Conservation (phyloP, 2,888 invertebrate species). For the Drosophila phalerata region DNA sequence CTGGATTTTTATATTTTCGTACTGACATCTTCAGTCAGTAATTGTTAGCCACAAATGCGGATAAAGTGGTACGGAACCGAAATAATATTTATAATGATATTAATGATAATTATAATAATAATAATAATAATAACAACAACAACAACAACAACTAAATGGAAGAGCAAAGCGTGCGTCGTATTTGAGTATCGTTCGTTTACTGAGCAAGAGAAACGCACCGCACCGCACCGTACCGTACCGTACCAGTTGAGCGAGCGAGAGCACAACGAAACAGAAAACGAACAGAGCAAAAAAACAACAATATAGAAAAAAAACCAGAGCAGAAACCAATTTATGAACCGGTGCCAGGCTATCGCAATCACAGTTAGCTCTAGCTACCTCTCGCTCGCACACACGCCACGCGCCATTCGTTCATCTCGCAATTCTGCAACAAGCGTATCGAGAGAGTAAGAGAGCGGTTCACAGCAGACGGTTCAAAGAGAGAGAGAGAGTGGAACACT, state of each 20-base stretch:
- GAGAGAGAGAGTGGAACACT: conserved; percentile 40
- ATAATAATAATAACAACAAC: conserved; percentile 9
- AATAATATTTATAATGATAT: not conserved
- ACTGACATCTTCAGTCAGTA: conserved; percentile 37
- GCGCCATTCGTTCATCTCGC: conserved; percentile 1
- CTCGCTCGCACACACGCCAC: conserved; percentile 36
- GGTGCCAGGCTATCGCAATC: conserved; percentile 52
- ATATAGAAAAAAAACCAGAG: conserved; percentile 48
- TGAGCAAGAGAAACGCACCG: conserved; percentile 37
- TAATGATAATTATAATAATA: not conserved
- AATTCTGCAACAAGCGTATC: conserved; percentile 45
- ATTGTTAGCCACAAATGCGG: not conserved
- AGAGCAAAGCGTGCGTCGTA: conserved; percentile 47
- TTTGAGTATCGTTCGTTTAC: conserved; percentile 56
- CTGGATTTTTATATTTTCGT: conserved; percentile 53
- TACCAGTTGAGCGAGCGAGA: conserved; percentile 35
- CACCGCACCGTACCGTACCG: conserved; percentile 20
- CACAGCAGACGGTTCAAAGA: conserved; percentile 54
- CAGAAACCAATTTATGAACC: conserved; percentile 69
- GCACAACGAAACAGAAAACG: not conserved
- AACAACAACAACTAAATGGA: conserved; percentile 15
- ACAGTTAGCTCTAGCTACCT: conserved; percentile 31
- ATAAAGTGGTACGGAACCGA: conserved; percentile 4
- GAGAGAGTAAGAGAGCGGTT: conserved; percentile 49
- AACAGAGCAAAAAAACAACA: conserved; percentile 9